Evolutionary conservation across 2,888 invertebrate species (phyloP).

Genomic region (Agrochola circellaris): DNA sequence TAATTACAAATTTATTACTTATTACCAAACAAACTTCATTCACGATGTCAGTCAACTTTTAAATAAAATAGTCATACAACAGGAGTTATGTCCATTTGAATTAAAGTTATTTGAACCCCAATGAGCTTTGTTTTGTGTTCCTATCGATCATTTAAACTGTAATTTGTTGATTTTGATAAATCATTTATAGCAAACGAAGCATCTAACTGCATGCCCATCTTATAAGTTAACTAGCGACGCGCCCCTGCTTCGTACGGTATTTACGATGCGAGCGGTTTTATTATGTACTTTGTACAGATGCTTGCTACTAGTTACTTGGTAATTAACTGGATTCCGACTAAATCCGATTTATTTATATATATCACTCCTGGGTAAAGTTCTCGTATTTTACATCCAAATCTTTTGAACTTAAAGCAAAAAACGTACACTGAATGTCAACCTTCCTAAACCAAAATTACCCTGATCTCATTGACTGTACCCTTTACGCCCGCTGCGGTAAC

Average conservation of each 20-base stretch:
- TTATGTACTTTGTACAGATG: too few species aligned
- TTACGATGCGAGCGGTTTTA: too few species aligned
- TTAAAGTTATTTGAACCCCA: neutral
- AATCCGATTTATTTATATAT: too few species aligned
- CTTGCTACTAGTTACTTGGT: too few species aligned
- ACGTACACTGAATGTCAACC: neutral
- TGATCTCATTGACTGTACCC: conserved; percentile 19
- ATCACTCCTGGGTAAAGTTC: too few species aligned
- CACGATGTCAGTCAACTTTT: neutral
- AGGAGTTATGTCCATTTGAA: neutral
- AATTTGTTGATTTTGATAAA: neutral
- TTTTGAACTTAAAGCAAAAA: neutral
- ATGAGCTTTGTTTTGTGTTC: neutral
- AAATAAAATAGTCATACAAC: conserved; percentile 7
- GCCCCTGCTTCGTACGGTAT: too few species aligned
- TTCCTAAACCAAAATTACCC: conserved; percentile 16
- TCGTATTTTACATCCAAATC: neutral
- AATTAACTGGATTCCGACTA: neutral
- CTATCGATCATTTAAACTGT: neutral
- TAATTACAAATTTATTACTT: conserved; percentile 29
- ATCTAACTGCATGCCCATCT: neutral
- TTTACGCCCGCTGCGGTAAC: conserved; percentile 1
- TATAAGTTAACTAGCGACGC: neutral
- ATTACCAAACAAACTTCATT: neutral
- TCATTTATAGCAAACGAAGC: neutral